Conservation (phyloP, 1,140 invertebrate species). For the Xylocopa sonorina region DNA sequence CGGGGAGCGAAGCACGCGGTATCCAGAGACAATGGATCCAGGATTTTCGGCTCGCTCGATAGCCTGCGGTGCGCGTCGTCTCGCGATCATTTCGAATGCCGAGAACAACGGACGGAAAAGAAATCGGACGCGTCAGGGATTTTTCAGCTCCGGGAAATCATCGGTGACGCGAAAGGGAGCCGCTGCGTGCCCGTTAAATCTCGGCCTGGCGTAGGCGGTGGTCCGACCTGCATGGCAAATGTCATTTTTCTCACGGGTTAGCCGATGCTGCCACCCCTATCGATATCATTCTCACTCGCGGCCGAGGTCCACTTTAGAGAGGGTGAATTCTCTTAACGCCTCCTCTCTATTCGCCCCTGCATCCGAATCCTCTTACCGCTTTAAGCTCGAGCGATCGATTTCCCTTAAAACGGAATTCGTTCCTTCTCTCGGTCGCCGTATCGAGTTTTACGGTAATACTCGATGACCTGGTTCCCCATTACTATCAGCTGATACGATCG, state of each 20-base stretch:
- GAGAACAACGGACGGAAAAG: constrained; percentile 1
- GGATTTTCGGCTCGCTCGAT: constrained; percentile 58
- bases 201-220: constrained; percentile 5
- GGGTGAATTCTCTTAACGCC: constrained; percentile 52
- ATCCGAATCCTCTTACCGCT: constrained; percentile 26
- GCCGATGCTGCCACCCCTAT: constrained; percentile 1
- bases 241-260: constrained; percentile 47
- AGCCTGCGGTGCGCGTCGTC: no score
- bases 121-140: constrained; percentile 8
- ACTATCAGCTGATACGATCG: background rate
- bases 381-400: constrained; percentile 19
- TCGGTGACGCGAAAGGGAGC: constrained; percentile 3
- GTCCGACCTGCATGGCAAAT: constrained; percentile 1
- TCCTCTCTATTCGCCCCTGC: background rate
- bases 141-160: constrained; percentile 7
- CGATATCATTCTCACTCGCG: constrained; percentile 36
- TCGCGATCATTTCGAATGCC: no score
- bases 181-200: constrained; percentile 31
- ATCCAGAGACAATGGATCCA: constrained; percentile 65
- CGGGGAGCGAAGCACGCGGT: constrained; percentile 33
- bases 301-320: constrained; percentile 40
- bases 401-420: background rate
- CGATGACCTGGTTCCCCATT: no score
- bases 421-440: background rate
- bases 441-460: no score